Base-by-base conservation (phyloP, 1,140 invertebrate genomes). In the Tetramorium simillimum region DNA sequence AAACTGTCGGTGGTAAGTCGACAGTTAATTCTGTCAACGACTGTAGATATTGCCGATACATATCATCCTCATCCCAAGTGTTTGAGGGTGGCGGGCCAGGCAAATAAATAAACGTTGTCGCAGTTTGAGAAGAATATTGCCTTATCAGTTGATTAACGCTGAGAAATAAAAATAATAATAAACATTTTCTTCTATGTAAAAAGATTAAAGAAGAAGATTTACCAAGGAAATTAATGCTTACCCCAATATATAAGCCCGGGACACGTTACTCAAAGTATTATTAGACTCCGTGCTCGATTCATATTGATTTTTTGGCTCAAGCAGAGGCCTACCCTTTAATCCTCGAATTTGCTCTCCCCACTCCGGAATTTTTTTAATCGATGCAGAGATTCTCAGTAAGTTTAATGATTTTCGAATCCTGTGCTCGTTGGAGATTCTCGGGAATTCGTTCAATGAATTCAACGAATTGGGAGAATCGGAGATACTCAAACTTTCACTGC, bases 1-100 rank as follows among this genome's bases (percentile, higher is more conserved):
- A 96, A 82, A 99, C 97, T 5, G 98, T 98, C 10, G 99, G 99
- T 6, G 98, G 98, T 49, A 99, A 96, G 94, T 98, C 97, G 58
- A 97, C 96, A 0, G 99, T 99, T 73, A 99, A 95, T 80, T 97
- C 96, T 28, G 97, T 97, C 65, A 99, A 95, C 67, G 97, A 95
- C 90, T 97, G 95, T 24, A 99, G 95, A 92, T 97, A 97, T 69
- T 95, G 95, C 69, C 92, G 94, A 92, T 97, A 97, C 18, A 95
- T 92, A 24, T 94, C 92, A 69, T 96, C 93, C 16, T 96, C 95
- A 58, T 95, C 93, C 86, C 95, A 94, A 37, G 96, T 92, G 62
- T 93, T 94, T 9, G 95, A 94, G 2, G 89, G 91, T 49, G 98
- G 98, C 4, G 98, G 98, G 12, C 96, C 94, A 1, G 98, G 98